Base-by-base conservation (phyloP, 1,140 invertebrate genomes). In the Spodoptera litura region DNA sequence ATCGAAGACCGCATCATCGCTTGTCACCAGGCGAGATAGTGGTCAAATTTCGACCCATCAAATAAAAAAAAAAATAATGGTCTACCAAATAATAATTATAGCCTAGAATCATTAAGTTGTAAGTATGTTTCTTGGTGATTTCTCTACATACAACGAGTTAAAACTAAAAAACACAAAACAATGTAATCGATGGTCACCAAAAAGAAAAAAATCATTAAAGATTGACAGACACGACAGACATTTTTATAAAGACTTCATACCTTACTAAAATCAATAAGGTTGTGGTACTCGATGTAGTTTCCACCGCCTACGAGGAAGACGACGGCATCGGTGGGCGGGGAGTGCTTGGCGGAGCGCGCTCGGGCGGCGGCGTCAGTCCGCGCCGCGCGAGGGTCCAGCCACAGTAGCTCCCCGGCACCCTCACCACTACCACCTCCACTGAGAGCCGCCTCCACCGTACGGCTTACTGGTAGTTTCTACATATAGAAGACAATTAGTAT, bases 241-340 rank as follows among this genome's bases (percentile, higher is more conserved):
- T 31, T 31, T 44, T 44, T 44, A 9, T 10, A 1, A 8, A 9
- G 38, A 44, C 38, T 44, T 0, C 2, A 10, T 94, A 97, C 96
- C 95, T 98, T 99, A 13, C 97, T 97, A 92, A 99, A 99, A 92
- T 99, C 99, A 49, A 98, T 96, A 52, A 99, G 95, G 96, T 99
- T 99, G 93, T 99, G 99, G 93, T 99, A 99, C 95, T 99, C 99
- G 85, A 99, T 99, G 90, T 99, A 99, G 95, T 99, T 99, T 44
- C 99, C 99, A 78, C 99, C 99, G 70, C 99, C 99, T 38, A 99
- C 98, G 68, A 99, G 96, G 93, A 99, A 99, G 9, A 99, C 99
- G 83, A 99, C 97, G 12, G 98, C 98, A 89, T 99, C 98, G 90
- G 98, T 96, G 91, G 97, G 98, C 86, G 96, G 96, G 71, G 96